phyloP scores from a whole-genome alignment of 2,113 vertebrate species.

The Dascyllus trimaculatus region DNA sequence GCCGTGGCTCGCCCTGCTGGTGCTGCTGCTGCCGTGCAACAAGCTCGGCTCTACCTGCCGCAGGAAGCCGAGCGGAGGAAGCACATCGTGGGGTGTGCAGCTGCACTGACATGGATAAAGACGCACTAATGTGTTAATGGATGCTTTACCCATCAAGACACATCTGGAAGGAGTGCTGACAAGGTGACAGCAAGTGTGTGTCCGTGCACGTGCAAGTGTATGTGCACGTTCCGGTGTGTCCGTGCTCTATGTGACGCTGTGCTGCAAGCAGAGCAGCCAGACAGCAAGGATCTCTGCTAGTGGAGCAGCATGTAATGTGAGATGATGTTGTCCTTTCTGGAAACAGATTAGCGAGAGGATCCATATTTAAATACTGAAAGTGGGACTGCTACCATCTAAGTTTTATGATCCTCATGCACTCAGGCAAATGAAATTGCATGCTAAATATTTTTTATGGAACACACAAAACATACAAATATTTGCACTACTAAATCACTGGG shows the following conservation, averaged over 20 bases:
- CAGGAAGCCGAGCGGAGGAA: conserved; percentile 18
- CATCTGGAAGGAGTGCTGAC: conserved; percentile 72
- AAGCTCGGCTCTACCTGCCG: conserved; percentile 35
- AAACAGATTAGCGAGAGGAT: conserved; percentile 1
- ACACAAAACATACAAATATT: background rate
- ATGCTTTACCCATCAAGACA: conserved; percentile 57
- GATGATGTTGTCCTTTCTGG: conserved; percentile 4
- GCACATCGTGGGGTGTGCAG: conserved; percentile 39
- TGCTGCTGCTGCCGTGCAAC: conserved; percentile 32
- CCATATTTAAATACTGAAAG: conserved; percentile 9
- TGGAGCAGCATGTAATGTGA: conserved; percentile 9
- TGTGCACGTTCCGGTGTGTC: conserved; percentile 26
- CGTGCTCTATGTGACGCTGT: conserved; percentile 15
- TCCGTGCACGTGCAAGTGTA: conserved; percentile 1
- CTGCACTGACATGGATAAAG: conserved; percentile 60
- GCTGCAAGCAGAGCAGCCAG: conserved; percentile 26
- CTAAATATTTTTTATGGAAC: background rate
- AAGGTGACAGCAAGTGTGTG: conserved; percentile 40
- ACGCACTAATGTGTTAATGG: conserved; percentile 71
- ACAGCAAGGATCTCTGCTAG: background rate
- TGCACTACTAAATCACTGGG: background rate
- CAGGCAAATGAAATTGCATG: background rate
- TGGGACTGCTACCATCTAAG: background rate
- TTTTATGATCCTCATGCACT: background rate
- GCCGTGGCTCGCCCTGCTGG: conserved; percentile 23